phyloP scores from a whole-genome alignment of 2,113 vertebrate genomes.

The Lasiurus cinereus region DNA sequence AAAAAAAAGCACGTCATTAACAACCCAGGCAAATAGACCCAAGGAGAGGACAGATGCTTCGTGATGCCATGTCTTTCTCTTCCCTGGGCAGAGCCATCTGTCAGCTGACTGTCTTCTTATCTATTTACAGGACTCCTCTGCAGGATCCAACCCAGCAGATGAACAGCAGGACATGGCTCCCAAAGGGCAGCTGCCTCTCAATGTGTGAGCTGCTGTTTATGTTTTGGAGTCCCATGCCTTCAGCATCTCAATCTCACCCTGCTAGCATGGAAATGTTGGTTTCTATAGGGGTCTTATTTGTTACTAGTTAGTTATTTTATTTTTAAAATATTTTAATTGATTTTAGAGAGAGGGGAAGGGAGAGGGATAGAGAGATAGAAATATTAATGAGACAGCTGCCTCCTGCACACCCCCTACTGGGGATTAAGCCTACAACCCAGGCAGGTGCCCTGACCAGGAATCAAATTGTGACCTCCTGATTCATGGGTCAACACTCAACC shows the following conservation, averaged over 20 bases:
- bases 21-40: conserved; percentile 42
- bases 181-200: conserved; percentile 97
- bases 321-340: too few species aligned
- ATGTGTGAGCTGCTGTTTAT: conserved; percentile 93
- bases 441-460: too few species aligned
- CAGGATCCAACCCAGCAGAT: conserved; percentile 87
- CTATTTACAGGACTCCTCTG: conserved; percentile 88
- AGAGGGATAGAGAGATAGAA: too few species aligned
- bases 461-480: too few species aligned
- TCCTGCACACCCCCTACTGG: too few species aligned
- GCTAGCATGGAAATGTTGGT: neutral
- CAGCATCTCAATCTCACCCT: neutral
- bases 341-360: too few species aligned
- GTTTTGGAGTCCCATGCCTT: neutral
- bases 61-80: rapidly evolving
- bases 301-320: neutral
- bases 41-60: neutral
- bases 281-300: neutral
- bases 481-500: too few species aligned
- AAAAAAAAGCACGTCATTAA: conserved; percentile 44
- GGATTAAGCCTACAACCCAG: too few species aligned
- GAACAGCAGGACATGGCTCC: conserved; percentile 93
- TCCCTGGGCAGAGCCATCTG: neutral
- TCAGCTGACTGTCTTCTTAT: conserved; percentile 78
- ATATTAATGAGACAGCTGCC: too few species aligned